Base-by-base conservation (phyloP, 2,888 invertebrate genomes). In the Tipula unca region DNA sequence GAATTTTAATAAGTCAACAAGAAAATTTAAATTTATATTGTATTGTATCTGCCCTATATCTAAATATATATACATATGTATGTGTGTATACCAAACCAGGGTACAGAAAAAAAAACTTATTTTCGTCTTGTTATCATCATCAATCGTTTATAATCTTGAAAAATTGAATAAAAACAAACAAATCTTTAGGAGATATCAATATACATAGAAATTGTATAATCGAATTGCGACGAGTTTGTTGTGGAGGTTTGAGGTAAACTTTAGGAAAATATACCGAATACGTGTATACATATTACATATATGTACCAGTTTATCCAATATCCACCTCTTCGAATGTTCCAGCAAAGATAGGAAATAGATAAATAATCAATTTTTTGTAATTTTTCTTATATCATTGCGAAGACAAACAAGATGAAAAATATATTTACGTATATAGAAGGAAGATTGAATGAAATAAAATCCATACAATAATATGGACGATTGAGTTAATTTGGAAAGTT, bases 401-500 rank as follows among this genome's bases (percentile, higher is more conserved):
- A 69, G 69, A 69, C 69, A 69, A 69, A 69, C 69, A 69, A 69
- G 69, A 69, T 69, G 69, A 69, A 69, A 54, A 54, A 39, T 39
- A 39, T 6, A 54, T 54, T n/a, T n/a, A n/a, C n/a, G n/a, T n/a
- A 17, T 54, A 17, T 17, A 5, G 48, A 17, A 54, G 48, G 48
- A 69, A 69, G 25, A 69, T 69, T 69, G 69, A 69, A 69, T 6
- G 10, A 25, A 25, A 69, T 25, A 20, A 20, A 69, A 69, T 69
- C 25, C 25, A 69, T 25, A 69, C 69, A 69, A 69, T 69, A 69
- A 69, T 25, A 69, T 25, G 69, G 69, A 25, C 69, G 69, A 69
- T 69, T 69, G 69, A 69, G 10, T 69, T 69, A 69, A 69, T 69
- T 69, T 69, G 69, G 25, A 69, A 69, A 69, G 69, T 69, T 69